Base-by-base conservation (phyloP, 2,797 vertebrate species). In the Cyclopterus lumpus region DNA sequence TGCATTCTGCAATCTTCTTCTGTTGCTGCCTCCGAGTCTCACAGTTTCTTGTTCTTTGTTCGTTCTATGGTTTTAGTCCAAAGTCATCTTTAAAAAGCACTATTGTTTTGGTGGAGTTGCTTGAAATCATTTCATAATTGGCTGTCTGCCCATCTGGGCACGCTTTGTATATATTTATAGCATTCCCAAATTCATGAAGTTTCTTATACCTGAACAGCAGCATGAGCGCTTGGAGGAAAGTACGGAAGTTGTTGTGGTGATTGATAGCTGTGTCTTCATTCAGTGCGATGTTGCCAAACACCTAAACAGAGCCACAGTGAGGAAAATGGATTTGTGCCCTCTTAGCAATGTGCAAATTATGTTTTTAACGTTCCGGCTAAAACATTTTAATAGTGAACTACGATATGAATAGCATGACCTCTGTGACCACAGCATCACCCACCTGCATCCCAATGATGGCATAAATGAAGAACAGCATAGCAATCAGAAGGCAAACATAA, bases 361-460 rank as follows among this genome's bases (percentile, higher is more conserved):
- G 5, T 44, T 44, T 71, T 68, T 67, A 3, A 75, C 2, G 1
- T 61, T 58, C 11, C 28, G 5, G 16, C 8, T 59, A 54, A 8
- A 67, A 15, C 22, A 54, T 40, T 59, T 60, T 15, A 53, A 67
- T n/a, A 0, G 2, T 62, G 24, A 81, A 51, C 24, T 16, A 49
- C 57, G 32, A 48, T 59, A 28, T 68, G 16, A 36, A 63, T 18
- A 69, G 28, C 36, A 40, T 8, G 15, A 26, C n/a, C 64, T 76
- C 20, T 20, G 16, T 49, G 24, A 65, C 16, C 18, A 34, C 30
- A 70, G 42, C 51, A 44, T 67, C 42, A 90, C 95, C 87, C 88
- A 99, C 98, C 97, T 99, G 98, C 98, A 99, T 99, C 85, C 98
- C 98, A 28, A 99, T 98, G 81, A 99, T 99, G 92, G 98, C 98